A percentile compares a stretch with the other conserved stretches of the same genome.
These are phyloP conservation scores for Oxystoma pomonae DNA, from an alignment of 2,888 invertebrate species.

Conservation along the genomic window DNA sequence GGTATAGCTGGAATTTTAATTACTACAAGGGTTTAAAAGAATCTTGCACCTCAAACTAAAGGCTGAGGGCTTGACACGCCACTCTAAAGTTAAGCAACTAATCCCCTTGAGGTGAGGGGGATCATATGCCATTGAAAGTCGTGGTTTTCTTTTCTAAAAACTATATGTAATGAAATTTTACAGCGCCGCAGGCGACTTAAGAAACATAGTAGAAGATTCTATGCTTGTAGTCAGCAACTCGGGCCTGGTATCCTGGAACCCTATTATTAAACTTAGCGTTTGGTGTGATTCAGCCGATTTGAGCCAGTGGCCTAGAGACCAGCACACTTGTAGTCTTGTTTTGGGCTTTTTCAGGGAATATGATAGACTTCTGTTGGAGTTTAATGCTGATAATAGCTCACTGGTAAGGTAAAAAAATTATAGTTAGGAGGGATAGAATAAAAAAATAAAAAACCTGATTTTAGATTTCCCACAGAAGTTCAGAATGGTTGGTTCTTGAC, in stretches of 20 bases:
- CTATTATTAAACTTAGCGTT: constrained; percentile 37
- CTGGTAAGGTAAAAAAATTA: constrained; percentile 30
- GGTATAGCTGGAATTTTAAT: too few relatives aligned
- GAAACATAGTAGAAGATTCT: constrained; percentile 36
- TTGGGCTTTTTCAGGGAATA: constrained; percentile 43
- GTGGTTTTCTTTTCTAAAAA: too few relatives aligned
- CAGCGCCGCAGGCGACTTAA: constrained; percentile 39
- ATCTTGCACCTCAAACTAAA: too few relatives aligned
- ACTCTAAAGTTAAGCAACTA: too few relatives aligned
- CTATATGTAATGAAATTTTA: too few relatives aligned
- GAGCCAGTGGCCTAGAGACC: constrained; percentile 46
- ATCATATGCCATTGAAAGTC: too few relatives aligned
- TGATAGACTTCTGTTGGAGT: constrained; percentile 30
- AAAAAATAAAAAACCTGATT: too few relatives aligned
- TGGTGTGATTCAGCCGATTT: constrained; percentile 43
- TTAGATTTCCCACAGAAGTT: constrained; percentile 26
- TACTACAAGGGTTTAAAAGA: too few relatives aligned
- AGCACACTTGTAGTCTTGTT: constrained; percentile 42
- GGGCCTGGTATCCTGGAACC: constrained; percentile 43
- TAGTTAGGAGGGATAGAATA: not conserved
- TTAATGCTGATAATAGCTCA: constrained; percentile 30
- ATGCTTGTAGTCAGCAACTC: constrained; percentile 35
- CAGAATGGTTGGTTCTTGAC: constrained; percentile 33
- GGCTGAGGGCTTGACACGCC: too few relatives aligned
- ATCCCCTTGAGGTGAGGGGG: too few relatives aligned